Percentiles rank a stretch among this genome's conserved stretches.
Evolutionary conservation across 2,888 invertebrate genomes (phyloP).

Genomic region (Uloborus plumipes): DNA sequence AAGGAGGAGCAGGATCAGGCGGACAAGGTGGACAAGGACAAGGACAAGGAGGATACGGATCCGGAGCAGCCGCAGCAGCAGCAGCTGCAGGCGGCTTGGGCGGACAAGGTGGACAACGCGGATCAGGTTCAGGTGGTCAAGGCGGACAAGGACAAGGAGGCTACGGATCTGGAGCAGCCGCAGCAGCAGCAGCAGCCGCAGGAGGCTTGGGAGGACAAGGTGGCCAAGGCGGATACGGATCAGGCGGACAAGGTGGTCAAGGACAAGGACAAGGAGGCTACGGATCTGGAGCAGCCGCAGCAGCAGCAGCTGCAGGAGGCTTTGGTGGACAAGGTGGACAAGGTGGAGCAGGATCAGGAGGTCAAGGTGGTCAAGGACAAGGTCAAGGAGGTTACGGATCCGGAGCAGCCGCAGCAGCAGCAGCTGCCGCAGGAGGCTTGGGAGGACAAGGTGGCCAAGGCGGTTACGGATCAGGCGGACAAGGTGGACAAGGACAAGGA

Average conservation of each 20-base stretch:
- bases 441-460: neutral
- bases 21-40: neutral
- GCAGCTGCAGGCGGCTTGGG: neutral
- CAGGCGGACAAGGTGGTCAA: neutral
- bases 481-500: neutral
- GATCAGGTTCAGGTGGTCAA: neutral
- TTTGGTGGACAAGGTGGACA: neutral
- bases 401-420: constrained; percentile 3
- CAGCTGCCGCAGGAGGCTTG: neutral
- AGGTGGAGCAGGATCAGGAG: neutral
- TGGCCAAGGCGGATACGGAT: neutral
- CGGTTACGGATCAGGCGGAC: neutral
- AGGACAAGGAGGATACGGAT: neutral
- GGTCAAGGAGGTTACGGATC: neutral
- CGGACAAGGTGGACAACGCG: neutral
- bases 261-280: neutral
- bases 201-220: neutral
- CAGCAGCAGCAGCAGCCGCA: neutral
- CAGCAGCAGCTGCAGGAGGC: neutral
- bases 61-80: neutral
- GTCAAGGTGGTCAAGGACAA: neutral
- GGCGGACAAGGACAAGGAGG: neutral
- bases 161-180: neutral
- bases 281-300: neutral
- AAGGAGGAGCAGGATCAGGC: neutral